Percentiles rank a stretch among this genome's conserved stretches.
Evolutionary conservation across 2,113 vertebrate genomes (phyloP).

Genomic region (Lepisosteus osseus): DNA sequence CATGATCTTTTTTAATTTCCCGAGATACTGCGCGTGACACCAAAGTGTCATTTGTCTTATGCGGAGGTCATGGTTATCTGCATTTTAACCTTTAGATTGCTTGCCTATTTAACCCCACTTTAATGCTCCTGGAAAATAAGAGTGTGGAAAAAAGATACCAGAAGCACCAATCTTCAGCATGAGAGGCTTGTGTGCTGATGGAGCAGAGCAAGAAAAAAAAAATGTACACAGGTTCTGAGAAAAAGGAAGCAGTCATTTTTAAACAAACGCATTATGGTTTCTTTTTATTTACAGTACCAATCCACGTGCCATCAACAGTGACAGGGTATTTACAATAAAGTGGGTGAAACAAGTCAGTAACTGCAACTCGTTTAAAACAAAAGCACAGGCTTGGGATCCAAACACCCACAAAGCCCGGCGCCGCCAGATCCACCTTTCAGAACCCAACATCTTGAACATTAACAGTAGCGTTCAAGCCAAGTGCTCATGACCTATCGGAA

Average conservation of each 20-base stretch:
- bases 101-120: no score
- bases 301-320: constrained; percentile 17
- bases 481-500: no score
- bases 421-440: constrained; percentile 47
- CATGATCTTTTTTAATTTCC: no score
- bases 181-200: no score
- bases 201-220: neutral
- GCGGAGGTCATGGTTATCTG: no score
- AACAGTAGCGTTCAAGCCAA: no score
- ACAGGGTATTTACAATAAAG: constrained; percentile 1
- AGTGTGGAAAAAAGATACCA: no score
- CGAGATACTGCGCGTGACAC: no score
- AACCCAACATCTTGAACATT: constrained; percentile 30
- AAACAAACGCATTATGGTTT: neutral
- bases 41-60: no score
- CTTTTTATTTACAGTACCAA: neutral
- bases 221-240: neutral
- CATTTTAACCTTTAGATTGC: no score
- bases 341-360: constrained; percentile 6
- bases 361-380: constrained; percentile 36
- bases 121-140: no score
- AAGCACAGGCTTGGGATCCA: constrained; percentile 55
- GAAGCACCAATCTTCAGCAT: no score
- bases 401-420: constrained; percentile 33
- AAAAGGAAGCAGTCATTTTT: neutral